These are phyloP conservation scores for Halcyon chelicuti DNA, from an alignment of 2,797 vertebrate genomes.

Conservation along the genomic window DNA sequence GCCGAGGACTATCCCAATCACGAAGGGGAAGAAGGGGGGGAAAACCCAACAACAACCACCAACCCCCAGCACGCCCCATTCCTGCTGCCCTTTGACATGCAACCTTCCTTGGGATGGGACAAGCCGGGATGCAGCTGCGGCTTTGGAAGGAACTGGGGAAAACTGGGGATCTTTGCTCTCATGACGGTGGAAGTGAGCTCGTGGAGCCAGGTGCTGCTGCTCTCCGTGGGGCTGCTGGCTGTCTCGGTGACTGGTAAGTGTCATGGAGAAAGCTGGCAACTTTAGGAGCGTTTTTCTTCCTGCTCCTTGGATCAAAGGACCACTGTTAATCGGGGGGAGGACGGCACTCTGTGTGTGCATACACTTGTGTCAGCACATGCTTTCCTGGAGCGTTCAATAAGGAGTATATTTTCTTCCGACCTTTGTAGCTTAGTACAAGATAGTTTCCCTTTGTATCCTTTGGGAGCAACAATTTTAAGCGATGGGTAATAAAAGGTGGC, in stretches of 20 bases:
- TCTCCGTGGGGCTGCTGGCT: slow-evolving; percentile 87
- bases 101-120: slow-evolving; percentile 77
- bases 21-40: slow-evolving; percentile 9
- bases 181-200: slow-evolving; percentile 87
- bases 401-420: background rate
- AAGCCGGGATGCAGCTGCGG: slow-evolving; percentile 87
- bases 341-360: background rate
- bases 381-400: background rate
- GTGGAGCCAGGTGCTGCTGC: slow-evolving; percentile 89
- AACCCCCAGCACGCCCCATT: slow-evolving; percentile 36
- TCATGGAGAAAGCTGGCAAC: background rate
- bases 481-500: background rate
- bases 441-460: background rate
- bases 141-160: slow-evolving; percentile 80
- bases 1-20: slow-evolving; percentile 48
- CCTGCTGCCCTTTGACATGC: slow-evolving; percentile 80
- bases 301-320: background rate
- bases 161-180: slow-evolving; percentile 87
- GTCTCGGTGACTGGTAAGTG: slow-evolving; percentile 92
- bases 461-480: background rate
- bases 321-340: background rate
- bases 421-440: background rate
- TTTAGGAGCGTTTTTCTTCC: background rate
- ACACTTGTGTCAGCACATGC: background rate
- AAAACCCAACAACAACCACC: background rate